Percentiles rank a stretch among this genome's conserved stretches.
Evolutionary conservation across 23 tunicate genomes (phyloP).

Genomic region (Styela clava): DNA sequence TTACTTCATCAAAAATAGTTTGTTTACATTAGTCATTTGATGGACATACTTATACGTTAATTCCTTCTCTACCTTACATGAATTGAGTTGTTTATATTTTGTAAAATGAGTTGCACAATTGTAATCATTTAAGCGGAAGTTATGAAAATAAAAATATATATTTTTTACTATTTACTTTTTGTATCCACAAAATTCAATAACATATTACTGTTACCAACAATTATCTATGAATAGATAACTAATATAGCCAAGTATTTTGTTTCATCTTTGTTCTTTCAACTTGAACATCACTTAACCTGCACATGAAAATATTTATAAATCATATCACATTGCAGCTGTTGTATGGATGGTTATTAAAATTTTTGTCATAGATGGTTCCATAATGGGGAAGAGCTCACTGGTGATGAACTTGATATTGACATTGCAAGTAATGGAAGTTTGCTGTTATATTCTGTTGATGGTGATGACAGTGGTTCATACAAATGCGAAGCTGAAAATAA

Average conservation of each 20-base stretch:
- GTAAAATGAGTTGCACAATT: too few relatives aligned
- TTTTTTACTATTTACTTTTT: too few relatives aligned
- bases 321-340: too few relatives aligned
- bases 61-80: not conserved
- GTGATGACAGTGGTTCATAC: constrained; percentile 62
- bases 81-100: not conserved
- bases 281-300: not conserved
- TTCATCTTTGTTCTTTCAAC: not conserved
- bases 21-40: too few relatives aligned
- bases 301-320: not conserved
- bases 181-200: too few relatives aligned
- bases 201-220: too few relatives aligned
- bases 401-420: constrained; percentile 47
- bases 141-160: too few relatives aligned
- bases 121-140: too few relatives aligned
- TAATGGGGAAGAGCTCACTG: constrained; percentile 38
- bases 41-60: too few relatives aligned
- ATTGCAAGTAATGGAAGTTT: constrained; percentile 71
- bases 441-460: constrained; percentile 47
- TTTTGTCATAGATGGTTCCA: constrained; percentile 93
- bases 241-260: too few relatives aligned
- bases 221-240: too few relatives aligned
- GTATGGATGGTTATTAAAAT: too few relatives aligned
- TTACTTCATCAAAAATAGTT: not conserved
- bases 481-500: constrained; percentile 84